These are phyloP conservation scores for Mormyrus proboscirostris DNA, from an alignment of 2,797 vertebrate genomes.

Conservation along the genomic window DNA sequence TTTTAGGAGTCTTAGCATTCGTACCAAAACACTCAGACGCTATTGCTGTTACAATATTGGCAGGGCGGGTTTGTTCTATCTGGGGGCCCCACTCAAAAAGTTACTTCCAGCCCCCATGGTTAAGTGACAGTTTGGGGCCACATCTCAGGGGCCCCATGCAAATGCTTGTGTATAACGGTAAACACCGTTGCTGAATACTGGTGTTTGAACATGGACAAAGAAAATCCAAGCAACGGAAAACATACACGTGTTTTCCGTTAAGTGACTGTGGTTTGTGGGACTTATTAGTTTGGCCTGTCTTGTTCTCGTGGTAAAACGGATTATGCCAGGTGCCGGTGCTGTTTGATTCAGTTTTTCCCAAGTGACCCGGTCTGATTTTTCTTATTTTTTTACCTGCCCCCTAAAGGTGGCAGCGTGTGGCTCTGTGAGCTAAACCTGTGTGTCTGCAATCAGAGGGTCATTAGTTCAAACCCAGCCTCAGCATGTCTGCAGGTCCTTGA, in stretches of 20 bases:
- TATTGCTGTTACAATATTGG: background rate
- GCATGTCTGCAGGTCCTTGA: background rate
- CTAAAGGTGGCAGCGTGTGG: too few relatives aligned
- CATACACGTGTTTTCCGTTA: background rate
- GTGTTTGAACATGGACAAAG: background rate
- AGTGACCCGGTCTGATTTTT: background rate
- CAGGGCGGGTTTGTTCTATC: background rate
- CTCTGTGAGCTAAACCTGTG: background rate
- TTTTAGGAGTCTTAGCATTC: background rate
- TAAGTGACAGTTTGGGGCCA: background rate
- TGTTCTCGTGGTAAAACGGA: background rate
- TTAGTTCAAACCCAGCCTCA: background rate
- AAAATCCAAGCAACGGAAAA: background rate
- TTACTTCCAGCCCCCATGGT: background rate
- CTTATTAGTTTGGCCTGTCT: background rate
- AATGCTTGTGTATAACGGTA: background rate
- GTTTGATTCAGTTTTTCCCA: background rate
- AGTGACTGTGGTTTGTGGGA: background rate
- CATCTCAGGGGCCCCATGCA: background rate
- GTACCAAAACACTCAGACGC: background rate
- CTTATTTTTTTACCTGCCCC: too few relatives aligned
- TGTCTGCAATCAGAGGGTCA: background rate
- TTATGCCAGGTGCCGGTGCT: background rate
- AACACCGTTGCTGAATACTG: background rate
- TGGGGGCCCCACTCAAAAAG: background rate